Evolutionary conservation across 2,113 vertebrate species (phyloP).

Genomic region (Cranoglanis bouderius): DNA sequence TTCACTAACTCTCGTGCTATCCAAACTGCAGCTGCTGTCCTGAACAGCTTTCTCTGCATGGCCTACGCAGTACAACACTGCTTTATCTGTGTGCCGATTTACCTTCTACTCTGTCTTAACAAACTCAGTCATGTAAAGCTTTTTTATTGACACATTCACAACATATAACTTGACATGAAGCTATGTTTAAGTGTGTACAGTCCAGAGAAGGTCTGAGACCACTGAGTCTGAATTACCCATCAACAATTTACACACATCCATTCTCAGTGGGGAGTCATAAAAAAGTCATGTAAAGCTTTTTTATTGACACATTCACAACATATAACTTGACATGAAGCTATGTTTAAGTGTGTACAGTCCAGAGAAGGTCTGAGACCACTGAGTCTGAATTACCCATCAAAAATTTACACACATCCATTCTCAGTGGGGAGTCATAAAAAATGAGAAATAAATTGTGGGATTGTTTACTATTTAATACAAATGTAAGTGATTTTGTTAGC

Average conservation of each 20-base stretch:
- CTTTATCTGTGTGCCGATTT: background rate
- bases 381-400: background rate
- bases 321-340: background rate
- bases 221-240: background rate
- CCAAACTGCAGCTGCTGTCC: conserved; percentile 27
- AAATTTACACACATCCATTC: background rate
- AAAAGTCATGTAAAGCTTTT: background rate
- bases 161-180: background rate
- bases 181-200: background rate
- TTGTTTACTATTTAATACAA: background rate
- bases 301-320: background rate
- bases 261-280: background rate
- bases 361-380: background rate
- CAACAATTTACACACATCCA: background rate
- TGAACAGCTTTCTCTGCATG: conserved; percentile 36
- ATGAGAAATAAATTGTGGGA: background rate
- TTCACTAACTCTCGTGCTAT: background rate
- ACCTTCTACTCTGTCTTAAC: conserved; percentile 16
- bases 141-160: background rate
- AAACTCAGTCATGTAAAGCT: background rate
- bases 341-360: background rate
- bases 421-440: background rate
- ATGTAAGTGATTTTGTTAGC: background rate
- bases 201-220: background rate
- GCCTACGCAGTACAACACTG: background rate